phyloP scores from a whole-genome alignment of 2,113 vertebrate species.

The Cochlearius cochlearius region DNA sequence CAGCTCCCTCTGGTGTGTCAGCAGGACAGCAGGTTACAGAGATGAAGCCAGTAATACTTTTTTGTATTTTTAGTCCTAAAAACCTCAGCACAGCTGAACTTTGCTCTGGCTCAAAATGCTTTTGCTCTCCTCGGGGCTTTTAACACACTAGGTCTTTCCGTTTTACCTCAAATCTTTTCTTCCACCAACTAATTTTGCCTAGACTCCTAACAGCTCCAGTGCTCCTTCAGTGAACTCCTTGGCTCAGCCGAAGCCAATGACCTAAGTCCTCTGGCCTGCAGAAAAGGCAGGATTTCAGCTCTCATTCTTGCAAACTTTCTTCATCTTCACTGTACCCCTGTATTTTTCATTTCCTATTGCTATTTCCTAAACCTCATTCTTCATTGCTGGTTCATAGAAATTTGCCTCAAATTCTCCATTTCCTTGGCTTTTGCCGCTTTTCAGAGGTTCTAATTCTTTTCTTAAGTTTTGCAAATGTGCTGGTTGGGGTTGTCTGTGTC shows the following conservation, averaged over 20 bases:
- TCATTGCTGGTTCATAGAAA: not conserved
- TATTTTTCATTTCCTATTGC: not conserved
- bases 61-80: too few species aligned
- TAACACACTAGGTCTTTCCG: too few species aligned
- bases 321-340: not conserved
- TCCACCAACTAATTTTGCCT: too few species aligned
- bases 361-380: not conserved
- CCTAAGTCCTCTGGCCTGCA: slow-evolving; percentile 8
- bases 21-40: not conserved
- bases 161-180: too few species aligned
- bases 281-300: not conserved
- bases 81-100: too few species aligned
- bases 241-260: not conserved
- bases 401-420: not conserved
- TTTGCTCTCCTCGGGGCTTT: too few species aligned
- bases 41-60: too few species aligned
- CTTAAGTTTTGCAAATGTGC: not conserved
- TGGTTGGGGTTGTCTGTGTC: not conserved
- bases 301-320: not conserved
- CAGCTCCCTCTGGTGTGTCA: not conserved
- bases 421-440: not conserved
- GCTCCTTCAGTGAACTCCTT: not conserved
- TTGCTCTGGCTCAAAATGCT: too few species aligned
- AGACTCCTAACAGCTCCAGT: too few species aligned
- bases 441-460: not conserved